These are phyloP conservation scores for Drosophila flavopinicola DNA, from an alignment of 2,888 invertebrate species.

Conservation along the genomic window DNA sequence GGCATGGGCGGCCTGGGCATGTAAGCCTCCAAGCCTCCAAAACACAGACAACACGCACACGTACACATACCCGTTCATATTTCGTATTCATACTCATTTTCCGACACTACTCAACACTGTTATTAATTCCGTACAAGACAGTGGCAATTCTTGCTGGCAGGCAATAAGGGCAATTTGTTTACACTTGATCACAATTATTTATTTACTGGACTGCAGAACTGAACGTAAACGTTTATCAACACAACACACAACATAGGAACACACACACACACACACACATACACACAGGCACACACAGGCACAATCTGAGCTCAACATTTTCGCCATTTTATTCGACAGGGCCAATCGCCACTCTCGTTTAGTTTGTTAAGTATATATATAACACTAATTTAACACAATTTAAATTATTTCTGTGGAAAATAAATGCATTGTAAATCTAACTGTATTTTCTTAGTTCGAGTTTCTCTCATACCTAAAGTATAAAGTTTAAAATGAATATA, in stretches of 20 bases:
- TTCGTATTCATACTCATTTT: too few species aligned
- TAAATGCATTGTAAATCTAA: constrained; percentile 4
- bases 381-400: constrained; percentile 26
- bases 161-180: background rate
- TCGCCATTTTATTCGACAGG: constrained; percentile 34
- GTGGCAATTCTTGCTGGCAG: constrained; percentile 1
- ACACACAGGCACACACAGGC: background rate
- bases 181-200: background rate
- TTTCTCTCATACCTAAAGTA: too few species aligned
- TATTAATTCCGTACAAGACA: too few species aligned
- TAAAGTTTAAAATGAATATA: too few species aligned
- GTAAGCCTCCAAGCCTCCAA: constrained; percentile 6
- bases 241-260: too few species aligned
- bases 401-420: constrained; percentile 16
- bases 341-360: background rate
- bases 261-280: background rate
- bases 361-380: background rate
- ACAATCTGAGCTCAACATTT: constrained; percentile 40
- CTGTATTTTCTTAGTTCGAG: too few species aligned
- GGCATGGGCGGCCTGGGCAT: constrained; percentile 49
- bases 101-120: background rate
- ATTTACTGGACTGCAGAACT: constrained; percentile 39
- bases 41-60: background rate
- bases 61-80: background rate
- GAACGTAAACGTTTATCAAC: constrained; percentile 6